Base-by-base conservation (phyloP, 2,888 invertebrate genomes). In the Pheosia gnoma region DNA sequence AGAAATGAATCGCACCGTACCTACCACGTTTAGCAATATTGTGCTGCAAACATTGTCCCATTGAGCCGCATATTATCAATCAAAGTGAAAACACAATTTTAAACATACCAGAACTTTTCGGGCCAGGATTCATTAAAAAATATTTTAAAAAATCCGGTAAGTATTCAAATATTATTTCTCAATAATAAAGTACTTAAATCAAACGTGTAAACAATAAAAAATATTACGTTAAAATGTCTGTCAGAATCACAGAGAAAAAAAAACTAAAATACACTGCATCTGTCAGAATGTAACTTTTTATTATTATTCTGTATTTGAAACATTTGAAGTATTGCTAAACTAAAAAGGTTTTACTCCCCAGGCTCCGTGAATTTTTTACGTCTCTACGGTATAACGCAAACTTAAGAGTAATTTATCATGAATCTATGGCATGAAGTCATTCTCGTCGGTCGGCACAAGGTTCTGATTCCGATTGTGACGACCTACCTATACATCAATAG, bases 71-170 rank as follows among this genome's bases (percentile, higher is more conserved):
- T 13, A 55, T 7, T 59, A 62, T 51, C 52, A 60, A 11, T 54
- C 59, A 63, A 55, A 56, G 53, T 38, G 38, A 11, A 39, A 53
- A 70, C 51, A 58, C 59, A 62, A 60, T 58, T 41, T 66, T 59
- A 59, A 54, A 74, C 74, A 59, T 74, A 74, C 74, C 74, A 56
- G 7, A 39, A 55, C 8, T 13, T 62, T 54, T 70, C 49, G 56
- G 52, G 47, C 60, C 56, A 10, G 66, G 62, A 62, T 37, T 59
- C 75, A 74, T 74, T 59, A 39, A 49, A 25, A 11, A 49, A 51
- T 53, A 53, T 37, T 52, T 52, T 4, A 56, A 38, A 9, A 36
- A 58, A 3, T 37, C 25, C 52, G 25, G 3, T 3, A 60, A 59
- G 53, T 53, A 10, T 39, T 49, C n/a, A 10, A 37, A 37, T 47